Evolutionary conservation across 2,888 invertebrate genomes (phyloP).

Genomic region (Eristalinus aeneus): DNA sequence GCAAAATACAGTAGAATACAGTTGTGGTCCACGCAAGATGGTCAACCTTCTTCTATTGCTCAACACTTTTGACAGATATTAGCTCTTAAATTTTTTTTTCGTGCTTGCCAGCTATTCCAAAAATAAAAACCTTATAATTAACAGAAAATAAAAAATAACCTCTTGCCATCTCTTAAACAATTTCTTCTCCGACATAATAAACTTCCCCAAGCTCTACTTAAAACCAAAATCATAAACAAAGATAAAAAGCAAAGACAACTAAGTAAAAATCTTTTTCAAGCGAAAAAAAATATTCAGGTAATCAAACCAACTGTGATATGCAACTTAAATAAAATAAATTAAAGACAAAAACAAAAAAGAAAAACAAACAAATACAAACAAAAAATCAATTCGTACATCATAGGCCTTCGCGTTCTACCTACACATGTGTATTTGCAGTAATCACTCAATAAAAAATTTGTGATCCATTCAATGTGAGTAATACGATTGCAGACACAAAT

Average conservation of each 20-base stretch:
- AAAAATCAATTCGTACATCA: slow-evolving; percentile 46
- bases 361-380: slow-evolving; percentile 19
- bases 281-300: slow-evolving; percentile 65
- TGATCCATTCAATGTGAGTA: too few species aligned
- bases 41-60: too few species aligned
- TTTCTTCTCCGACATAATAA: background rate
- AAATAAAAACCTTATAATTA: background rate
- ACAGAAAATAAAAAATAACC: background rate
- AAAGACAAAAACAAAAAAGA: slow-evolving; percentile 29
- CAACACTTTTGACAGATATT: background rate
- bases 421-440: background rate
- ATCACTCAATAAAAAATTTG: too few species aligned
- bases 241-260: slow-evolving; percentile 22
- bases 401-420: background rate
- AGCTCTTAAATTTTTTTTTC: too few species aligned
- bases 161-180: background rate
- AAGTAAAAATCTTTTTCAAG: slow-evolving; percentile 37
- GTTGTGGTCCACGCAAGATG: too few species aligned
- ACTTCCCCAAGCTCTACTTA: slow-evolving; percentile 26
- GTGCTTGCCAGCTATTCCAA: too few species aligned
- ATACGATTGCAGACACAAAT: too few species aligned
- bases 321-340: slow-evolving; percentile 56
- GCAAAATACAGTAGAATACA: too few species aligned
- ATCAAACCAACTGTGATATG: slow-evolving; percentile 71
- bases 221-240: slow-evolving; percentile 34